These are phyloP conservation scores for Frankliniella fusca DNA, from an alignment of 2,888 invertebrate genomes.

Conservation along the genomic window DNA sequence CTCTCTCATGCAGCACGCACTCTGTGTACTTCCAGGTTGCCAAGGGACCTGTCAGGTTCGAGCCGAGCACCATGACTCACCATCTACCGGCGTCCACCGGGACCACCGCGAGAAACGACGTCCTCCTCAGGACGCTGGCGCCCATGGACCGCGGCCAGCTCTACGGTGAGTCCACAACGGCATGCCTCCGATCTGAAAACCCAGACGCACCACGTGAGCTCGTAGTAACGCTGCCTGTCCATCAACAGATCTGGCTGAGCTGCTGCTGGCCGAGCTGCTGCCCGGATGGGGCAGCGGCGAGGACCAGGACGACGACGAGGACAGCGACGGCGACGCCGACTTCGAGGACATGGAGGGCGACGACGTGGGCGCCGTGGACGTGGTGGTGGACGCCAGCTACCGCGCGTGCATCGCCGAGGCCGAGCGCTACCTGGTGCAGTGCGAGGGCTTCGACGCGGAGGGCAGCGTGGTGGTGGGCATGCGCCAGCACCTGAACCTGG, in stretches of 20 bases:
- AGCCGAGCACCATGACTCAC: not conserved
- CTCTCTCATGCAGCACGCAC: not conserved
- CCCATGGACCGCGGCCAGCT: constrained; percentile 2
- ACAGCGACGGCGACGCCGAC: not conserved
- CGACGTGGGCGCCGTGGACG: not conserved
- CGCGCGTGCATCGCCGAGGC: not conserved
- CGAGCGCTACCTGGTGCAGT: constrained; percentile 23
- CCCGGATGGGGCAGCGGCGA: constrained; percentile 7
- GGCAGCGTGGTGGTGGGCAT: not conserved
- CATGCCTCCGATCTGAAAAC: too few species aligned
- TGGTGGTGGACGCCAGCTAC: constrained; percentile 7
- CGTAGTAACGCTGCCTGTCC: not conserved
- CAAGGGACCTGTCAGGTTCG: not conserved
- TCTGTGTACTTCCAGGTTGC: not conserved
- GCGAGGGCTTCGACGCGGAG: not conserved
- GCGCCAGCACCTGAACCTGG: not conserved
- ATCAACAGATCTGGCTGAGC: not conserved
- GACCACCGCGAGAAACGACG: not conserved
- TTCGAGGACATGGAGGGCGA: not conserved
- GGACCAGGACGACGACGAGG: not conserved
- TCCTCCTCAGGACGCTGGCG: not conserved
- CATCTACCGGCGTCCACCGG: too few species aligned
- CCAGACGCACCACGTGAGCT: too few species aligned
- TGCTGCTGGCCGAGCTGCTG: not conserved
- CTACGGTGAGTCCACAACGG: not conserved